Evolutionary conservation across 2,888 invertebrate species (phyloP).

Genomic region (Axea sp.): DNA sequence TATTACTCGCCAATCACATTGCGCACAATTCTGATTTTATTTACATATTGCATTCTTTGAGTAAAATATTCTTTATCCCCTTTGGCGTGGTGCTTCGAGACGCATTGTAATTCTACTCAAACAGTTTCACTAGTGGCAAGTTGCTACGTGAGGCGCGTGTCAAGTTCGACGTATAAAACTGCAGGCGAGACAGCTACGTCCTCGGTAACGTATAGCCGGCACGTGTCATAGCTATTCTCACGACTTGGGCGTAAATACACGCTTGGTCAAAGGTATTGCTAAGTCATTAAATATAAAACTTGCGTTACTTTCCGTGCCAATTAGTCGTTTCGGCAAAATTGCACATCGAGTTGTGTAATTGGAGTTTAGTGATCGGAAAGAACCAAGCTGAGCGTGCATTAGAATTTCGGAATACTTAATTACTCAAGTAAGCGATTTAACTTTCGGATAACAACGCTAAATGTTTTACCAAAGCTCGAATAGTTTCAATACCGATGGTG

Average conservation of each 20-base stretch:
- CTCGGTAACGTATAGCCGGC: slow-evolving; percentile 77
- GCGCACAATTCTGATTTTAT: slow-evolving; percentile 55
- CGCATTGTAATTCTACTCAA: slow-evolving; percentile 78
- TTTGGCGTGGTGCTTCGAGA: slow-evolving; percentile 63
- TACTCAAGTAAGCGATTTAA: not conserved
- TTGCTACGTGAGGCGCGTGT: slow-evolving; percentile 77
- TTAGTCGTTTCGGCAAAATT: slow-evolving; percentile 41
- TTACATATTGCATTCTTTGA: slow-evolving; percentile 52
- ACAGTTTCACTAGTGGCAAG: slow-evolving; percentile 78
- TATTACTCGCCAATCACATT: slow-evolving; percentile 31
- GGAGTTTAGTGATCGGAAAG: slow-evolving; percentile 36
- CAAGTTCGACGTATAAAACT: slow-evolving; percentile 79
- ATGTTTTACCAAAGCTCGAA: too few species aligned
- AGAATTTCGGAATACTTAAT: slow-evolving; percentile 12
- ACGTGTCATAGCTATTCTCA: slow-evolving; percentile 73
- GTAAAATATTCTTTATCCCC: slow-evolving; percentile 55
- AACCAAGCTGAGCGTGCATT: slow-evolving; percentile 13
- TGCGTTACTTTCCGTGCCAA: slow-evolving; percentile 40
- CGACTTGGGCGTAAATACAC: slow-evolving; percentile 3
- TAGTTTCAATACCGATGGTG: too few species aligned
- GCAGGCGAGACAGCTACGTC: slow-evolving; percentile 74
- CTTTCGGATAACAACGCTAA: not conserved
- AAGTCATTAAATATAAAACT: slow-evolving; percentile 55
- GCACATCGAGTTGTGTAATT: slow-evolving; percentile 38
- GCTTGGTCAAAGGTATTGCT: slow-evolving; percentile 30